phyloP scores from a whole-genome alignment of 1,140 invertebrate genomes.

The Geopemphigus sp. region DNA sequence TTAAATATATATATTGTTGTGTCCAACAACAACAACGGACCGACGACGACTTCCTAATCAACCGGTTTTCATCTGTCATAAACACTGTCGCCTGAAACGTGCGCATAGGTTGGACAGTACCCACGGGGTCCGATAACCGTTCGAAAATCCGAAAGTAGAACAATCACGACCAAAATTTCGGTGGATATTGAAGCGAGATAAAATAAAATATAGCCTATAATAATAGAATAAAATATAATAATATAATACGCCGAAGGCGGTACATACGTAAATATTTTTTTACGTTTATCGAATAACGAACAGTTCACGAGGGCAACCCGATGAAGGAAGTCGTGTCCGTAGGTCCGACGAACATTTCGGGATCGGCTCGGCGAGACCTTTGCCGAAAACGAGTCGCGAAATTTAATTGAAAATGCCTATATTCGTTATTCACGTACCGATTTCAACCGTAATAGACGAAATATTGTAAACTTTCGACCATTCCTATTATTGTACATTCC shows the following conservation, averaged over 20 bases:
- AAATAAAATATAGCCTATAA: no score
- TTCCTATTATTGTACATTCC: no score
- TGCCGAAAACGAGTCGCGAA: no score
- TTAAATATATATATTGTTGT: constrained; percentile 12
- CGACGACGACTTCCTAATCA: neutral
- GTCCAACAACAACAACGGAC: neutral
- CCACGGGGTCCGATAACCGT: neutral
- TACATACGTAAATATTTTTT: neutral
- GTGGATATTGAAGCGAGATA: neutral
- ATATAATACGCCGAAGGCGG: neutral
- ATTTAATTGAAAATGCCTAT: no score
- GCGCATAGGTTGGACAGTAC: neutral
- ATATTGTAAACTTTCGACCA: no score
- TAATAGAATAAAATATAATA: no score
- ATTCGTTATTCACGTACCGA: no score
- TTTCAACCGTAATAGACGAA: no score
- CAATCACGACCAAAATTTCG: neutral
- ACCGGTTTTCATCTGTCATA: neutral
- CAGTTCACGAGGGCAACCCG: neutral
- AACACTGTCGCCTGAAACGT: neutral
- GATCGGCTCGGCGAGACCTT: neutral
- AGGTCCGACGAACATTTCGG: neutral
- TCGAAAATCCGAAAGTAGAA: constrained; percentile 24
- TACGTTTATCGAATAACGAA: neutral
- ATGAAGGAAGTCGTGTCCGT: neutral